Base-by-base conservation (phyloP, 1,140 invertebrate species). In the Tribolium madens region DNA sequence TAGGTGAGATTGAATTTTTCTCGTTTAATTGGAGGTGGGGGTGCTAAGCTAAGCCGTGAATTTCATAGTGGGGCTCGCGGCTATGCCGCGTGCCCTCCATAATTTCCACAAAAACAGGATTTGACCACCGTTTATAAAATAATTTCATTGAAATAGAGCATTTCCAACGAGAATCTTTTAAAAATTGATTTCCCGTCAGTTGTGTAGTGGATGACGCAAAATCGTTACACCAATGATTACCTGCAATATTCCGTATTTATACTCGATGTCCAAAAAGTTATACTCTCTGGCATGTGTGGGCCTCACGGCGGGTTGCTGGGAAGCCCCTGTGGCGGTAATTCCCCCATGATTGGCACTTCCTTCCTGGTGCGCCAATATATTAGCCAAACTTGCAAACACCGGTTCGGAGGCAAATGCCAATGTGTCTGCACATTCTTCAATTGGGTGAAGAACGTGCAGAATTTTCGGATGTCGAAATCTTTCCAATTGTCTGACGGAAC, bases 401-500 rank as follows among this genome's bases (percentile, higher is more conserved):
- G 94, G 94, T 85, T 98, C 97, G 0, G 95, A 92, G 3, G 95
- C 97, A 86, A 98, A 98, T 0, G 96, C 96, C 76, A 98, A 85
- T 1, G 95, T 97, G 78, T 97, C 93, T 14, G 90, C 85, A 80
- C 93, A 94, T 84, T 96, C 95, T 83, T 95, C 94, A 0, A 94
- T 89, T 1, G 91, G 86, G 81, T 95, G 93, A 68, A 95, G 86
- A 64, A 95, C 91, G 87, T 93, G 89, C 12, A 92, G 84, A 82
- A 91, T 93, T 87, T 96, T 96, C 1, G 96, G 95, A 88, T 98
- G 96, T 17, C 95, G 90, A 82, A 95, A 92, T 68, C 93, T 88
- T 84, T 97, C 94, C 82, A 99, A 87, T 82, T 95, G 92, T 13
- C 91, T 88, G 0, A 98, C 91, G 52, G 95, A 94, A 76, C 89